A percentile compares a stretch with the other conserved stretches of the same genome.
Conservation (phyloP, 2,113 vertebrate genomes). For the Myiozetetes cayanensis region DNA sequence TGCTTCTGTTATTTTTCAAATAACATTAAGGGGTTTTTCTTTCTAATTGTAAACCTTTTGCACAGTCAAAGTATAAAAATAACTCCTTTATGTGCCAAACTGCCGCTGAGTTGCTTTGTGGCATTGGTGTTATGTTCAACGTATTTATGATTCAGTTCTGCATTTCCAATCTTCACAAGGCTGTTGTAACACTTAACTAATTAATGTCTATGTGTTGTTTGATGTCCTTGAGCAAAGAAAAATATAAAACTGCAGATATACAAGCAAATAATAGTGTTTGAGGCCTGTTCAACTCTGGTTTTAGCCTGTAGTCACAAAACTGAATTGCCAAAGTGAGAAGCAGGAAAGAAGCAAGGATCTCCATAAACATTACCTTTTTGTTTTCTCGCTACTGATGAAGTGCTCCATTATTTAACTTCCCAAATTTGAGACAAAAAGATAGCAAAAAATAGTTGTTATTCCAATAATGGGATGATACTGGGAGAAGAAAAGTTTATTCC, state of each 20-base stretch:
- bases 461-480: not conserved
- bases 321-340: not conserved
- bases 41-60: not conserved
- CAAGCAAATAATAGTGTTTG: not conserved
- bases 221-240: not conserved
- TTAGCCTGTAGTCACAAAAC: not conserved
- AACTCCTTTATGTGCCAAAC: not conserved
- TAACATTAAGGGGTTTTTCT: not conserved
- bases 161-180: not conserved
- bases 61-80: not conserved
- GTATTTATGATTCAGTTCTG: not conserved
- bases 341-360: not conserved
- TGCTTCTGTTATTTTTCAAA: not conserved
- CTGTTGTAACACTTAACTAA: not conserved
- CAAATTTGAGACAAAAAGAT: not conserved
- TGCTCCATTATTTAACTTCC: not conserved
- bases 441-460: not conserved
- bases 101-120: not conserved
- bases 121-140: not conserved
- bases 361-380: not conserved
- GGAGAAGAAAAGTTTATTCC: not conserved
- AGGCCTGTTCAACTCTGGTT: not conserved
- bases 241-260: not conserved
- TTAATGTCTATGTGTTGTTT: not conserved
- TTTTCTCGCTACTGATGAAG: not conserved